Evolutionary conservation across 1,140 invertebrate species (phyloP).

Genomic region (Trichoplusia ni): DNA sequence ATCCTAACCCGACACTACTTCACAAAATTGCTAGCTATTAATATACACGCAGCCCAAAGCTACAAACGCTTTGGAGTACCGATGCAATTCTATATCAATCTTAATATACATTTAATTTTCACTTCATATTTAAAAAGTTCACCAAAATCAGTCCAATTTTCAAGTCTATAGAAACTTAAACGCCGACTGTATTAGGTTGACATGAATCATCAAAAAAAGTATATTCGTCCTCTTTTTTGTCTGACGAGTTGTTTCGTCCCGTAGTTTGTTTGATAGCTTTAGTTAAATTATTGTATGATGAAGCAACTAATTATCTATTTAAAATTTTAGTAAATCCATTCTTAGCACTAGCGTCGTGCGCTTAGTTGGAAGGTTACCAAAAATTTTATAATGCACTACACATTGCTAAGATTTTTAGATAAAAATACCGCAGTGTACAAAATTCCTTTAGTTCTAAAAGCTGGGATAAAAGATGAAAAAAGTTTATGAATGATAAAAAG

Average conservation of each 20-base stretch:
- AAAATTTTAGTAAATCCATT: not conserved
- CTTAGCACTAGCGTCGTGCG: not conserved
- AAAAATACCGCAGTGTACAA: slow-evolving; percentile 1
- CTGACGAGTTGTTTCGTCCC: not conserved
- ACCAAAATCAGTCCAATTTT: not conserved
- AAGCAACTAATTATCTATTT: not conserved
- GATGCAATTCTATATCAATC: not conserved
- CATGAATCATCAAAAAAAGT: not conserved
- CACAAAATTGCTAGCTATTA: not conserved
- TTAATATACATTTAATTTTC: not conserved
- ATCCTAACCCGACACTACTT: not conserved
- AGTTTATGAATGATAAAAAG: not conserved
- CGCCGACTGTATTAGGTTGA: not conserved
- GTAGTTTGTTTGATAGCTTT: not conserved
- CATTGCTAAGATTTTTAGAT: not conserved
- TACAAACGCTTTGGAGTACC: not conserved
- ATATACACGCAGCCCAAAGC: not conserved
- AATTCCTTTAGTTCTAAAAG: no score
- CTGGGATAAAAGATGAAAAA: no score
- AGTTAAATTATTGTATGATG: not conserved
- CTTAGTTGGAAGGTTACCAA: slow-evolving; percentile 1
- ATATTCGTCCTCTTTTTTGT: not conserved
- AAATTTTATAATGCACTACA: not conserved
- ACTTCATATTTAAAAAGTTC: not conserved
- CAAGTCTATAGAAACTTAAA: not conserved